These are phyloP conservation scores for Girardinus metallicus DNA, from an alignment of 2,797 vertebrate species.

Conservation along the genomic window DNA sequence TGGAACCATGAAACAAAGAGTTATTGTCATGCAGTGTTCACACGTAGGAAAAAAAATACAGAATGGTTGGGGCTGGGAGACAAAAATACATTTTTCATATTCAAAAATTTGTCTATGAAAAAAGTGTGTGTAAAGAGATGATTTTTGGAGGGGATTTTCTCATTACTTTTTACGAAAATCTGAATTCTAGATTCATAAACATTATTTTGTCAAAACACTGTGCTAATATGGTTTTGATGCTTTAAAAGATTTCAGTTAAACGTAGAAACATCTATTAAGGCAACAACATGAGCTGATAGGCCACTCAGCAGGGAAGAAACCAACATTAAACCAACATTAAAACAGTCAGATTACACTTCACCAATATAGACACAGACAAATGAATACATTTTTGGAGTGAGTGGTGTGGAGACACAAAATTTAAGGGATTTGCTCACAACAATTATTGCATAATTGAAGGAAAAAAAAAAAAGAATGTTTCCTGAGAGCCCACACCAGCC, in stretches of 20 bases:
- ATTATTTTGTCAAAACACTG: neutral
- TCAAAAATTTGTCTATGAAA: neutral
- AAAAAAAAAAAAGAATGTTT: no score
- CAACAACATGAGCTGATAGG: neutral
- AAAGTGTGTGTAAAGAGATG: neutral
- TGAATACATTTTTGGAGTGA: no score
- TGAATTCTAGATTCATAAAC: neutral
- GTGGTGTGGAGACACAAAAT: neutral
- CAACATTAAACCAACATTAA: neutral
- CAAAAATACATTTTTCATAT: neutral
- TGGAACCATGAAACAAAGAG: slow-evolving; percentile 83
- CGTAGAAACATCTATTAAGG: neutral
- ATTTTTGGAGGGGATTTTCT: neutral
- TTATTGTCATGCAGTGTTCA: slow-evolving; percentile 40
- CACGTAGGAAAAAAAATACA: slow-evolving; percentile 5
- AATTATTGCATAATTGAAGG: neutral
- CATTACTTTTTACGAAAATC: neutral
- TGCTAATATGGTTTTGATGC: neutral
- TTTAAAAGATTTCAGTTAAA: neutral
- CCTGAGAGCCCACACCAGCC: no score
- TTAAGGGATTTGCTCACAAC: neutral
- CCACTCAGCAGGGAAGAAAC: neutral
- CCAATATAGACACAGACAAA: neutral
- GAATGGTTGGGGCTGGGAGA: neutral
- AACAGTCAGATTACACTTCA: neutral